Evolutionary conservation across 2,888 invertebrate species (phyloP).

Genomic region (Leucozona laternaria): DNA sequence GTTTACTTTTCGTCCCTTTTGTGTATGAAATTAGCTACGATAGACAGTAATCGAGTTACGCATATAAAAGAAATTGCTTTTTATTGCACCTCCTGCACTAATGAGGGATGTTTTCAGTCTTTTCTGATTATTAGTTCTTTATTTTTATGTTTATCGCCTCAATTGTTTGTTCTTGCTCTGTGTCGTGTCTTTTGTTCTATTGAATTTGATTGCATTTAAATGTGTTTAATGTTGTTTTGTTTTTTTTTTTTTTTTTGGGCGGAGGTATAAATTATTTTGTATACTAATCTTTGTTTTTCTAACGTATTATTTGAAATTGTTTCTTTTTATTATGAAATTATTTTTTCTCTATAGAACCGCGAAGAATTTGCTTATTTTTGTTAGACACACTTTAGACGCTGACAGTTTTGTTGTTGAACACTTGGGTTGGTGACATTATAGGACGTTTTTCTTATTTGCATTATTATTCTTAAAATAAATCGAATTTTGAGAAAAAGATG

Average conservation of each 20-base stretch:
- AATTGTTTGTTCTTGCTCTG: conserved; percentile 26
- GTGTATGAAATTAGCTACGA: conserved; percentile 78
- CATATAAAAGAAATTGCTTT: conserved; percentile 77
- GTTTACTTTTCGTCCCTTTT: conserved; percentile 66
- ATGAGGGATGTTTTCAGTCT: conserved; percentile 58
- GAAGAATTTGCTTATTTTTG: neutral
- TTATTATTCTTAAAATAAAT: too few relatives aligned
- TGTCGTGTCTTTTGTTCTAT: conserved; percentile 65
- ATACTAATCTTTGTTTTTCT: neutral
- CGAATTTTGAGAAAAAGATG: too few relatives aligned
- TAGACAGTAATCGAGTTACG: conserved; percentile 79
- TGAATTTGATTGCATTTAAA: conserved; percentile 43
- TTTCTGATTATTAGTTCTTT: conserved; percentile 72
- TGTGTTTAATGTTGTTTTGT: conserved; percentile 20
- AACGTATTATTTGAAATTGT: conserved; percentile 19
- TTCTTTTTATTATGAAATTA: neutral
- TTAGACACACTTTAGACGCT: too few relatives aligned
- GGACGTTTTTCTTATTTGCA: too few relatives aligned
- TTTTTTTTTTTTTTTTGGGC: conserved; percentile 16
- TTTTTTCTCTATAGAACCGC: neutral
- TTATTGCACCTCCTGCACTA: conserved; percentile 76
- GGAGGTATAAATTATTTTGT: conserved; percentile 54
- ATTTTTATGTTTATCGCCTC: conserved; percentile 65
- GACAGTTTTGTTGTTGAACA: too few relatives aligned
- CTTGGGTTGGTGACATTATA: too few relatives aligned